phyloP scores from a whole-genome alignment of 2,113 vertebrate species.

The Rhinichthys klamathensis region DNA sequence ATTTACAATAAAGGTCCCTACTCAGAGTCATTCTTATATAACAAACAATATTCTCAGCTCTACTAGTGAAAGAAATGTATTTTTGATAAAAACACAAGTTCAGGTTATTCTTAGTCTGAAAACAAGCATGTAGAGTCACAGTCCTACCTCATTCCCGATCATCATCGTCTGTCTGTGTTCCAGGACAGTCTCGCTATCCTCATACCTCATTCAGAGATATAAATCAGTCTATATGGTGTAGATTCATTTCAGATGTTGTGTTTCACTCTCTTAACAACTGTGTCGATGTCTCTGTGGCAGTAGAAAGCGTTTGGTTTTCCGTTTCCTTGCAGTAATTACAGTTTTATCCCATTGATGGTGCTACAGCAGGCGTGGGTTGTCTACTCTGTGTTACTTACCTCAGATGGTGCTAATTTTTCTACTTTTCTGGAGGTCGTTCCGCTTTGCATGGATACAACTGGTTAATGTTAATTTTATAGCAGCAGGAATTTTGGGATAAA shows the following conservation, averaged over 20 bases:
- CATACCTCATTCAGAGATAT: constrained; percentile 72
- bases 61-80: constrained; percentile 44
- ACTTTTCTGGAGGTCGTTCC: constrained; percentile 60
- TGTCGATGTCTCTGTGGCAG: constrained; percentile 16
- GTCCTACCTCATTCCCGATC: constrained; percentile 84
- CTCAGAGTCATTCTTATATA: constrained; percentile 42
- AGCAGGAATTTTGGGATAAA: constrained; percentile 15
- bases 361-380: constrained; percentile 79
- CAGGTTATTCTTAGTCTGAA: constrained; percentile 68
- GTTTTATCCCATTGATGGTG: constrained; percentile 80
- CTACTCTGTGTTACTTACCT: constrained; percentile 77
- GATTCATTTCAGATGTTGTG: constrained; percentile 2
- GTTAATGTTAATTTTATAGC: constrained; percentile 28
- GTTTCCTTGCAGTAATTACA: constrained; percentile 54
- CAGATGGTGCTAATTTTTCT: constrained; percentile 82
- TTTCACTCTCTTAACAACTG: constrained; percentile 25
- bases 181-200: constrained; percentile 38
- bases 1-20: constrained; percentile 31
- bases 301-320: neutral
- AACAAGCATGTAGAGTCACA: constrained; percentile 79
- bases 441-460: constrained; percentile 46
- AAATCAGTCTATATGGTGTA: constrained; percentile 38
- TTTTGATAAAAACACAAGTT: constrained; percentile 50
- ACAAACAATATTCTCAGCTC: constrained; percentile 27
- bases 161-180: constrained; percentile 71